phyloP scores from a whole-genome alignment of 1,140 invertebrate genomes.

The Drosophila kepulauana region DNA sequence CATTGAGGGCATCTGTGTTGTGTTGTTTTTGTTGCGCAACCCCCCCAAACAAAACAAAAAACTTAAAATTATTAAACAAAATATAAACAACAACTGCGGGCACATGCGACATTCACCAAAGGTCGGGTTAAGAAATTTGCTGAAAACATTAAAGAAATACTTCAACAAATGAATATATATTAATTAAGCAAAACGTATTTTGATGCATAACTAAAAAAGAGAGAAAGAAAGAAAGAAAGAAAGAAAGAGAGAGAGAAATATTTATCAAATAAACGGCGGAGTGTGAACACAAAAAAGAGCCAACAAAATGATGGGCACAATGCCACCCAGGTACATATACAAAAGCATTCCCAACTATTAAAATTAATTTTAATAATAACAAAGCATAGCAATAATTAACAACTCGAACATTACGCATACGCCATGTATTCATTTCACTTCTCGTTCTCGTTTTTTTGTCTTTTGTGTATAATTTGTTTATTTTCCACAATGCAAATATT shows the following conservation, averaged over 20 bases:
- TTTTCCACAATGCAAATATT: conserved; percentile 51
- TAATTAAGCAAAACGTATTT: conserved; percentile 57
- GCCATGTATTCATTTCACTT: conserved; percentile 58
- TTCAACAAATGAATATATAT: conserved; percentile 51
- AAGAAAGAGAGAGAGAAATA: conserved; percentile 45
- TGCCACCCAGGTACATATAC: conserved; percentile 85
- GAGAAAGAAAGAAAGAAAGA: conserved; percentile 17
- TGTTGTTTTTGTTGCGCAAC: conserved; percentile 76
- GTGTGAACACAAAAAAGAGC: conserved; percentile 61
- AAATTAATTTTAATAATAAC: conserved; percentile 66
- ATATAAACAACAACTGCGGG: conserved; percentile 58
- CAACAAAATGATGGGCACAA: conserved; percentile 85
- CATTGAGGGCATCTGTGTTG: conserved; percentile 73
- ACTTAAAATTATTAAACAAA: conserved; percentile 30
- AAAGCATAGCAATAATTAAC: conserved; percentile 60
- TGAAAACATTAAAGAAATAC: conserved; percentile 37
- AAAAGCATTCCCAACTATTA: conserved; percentile 57
- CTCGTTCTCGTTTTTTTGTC: conserved; percentile 1
- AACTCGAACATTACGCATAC: conserved; percentile 70
- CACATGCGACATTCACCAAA: conserved; percentile 85
- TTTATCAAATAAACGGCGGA: conserved; percentile 58
- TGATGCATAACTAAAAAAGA: conserved; percentile 43
- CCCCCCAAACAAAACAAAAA: conserved; percentile 42
- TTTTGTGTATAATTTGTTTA: conserved; percentile 25
- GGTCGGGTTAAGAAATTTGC: conserved; percentile 44